These are phyloP conservation scores for Zaprionus davidi DNA, from an alignment of 1,140 invertebrate genomes.

Conservation along the genomic window DNA sequence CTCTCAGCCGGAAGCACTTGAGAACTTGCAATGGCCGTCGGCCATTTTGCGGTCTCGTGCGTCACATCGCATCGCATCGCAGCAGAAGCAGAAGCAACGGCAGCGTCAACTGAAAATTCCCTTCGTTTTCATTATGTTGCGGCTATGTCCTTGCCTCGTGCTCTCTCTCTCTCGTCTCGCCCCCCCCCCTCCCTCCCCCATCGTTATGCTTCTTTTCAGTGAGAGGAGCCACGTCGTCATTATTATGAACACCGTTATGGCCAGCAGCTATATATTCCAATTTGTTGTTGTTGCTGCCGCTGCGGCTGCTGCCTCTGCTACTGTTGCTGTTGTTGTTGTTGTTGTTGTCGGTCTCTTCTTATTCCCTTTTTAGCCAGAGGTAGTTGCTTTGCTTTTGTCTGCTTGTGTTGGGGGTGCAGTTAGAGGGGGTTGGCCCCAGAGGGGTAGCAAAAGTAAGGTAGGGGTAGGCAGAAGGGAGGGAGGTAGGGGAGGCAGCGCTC, in stretches of 20 bases:
- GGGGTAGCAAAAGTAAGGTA: neutral
- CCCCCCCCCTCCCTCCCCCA: neutral
- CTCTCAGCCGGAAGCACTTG: slow-evolving; percentile 82
- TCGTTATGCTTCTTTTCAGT: slow-evolving; percentile 76
- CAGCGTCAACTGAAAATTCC: slow-evolving; percentile 71
- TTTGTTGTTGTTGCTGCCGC: slow-evolving; percentile 74
- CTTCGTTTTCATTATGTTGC: slow-evolving; percentile 83
- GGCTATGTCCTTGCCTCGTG: slow-evolving; percentile 74
- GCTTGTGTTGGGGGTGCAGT: slow-evolving; percentile 27
- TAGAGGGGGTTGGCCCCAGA: neutral
- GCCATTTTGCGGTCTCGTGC: slow-evolving; percentile 77
- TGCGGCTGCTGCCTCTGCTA: slow-evolving; percentile 46
- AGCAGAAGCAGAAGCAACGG: slow-evolving; percentile 25
- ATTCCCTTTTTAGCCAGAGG: slow-evolving; percentile 69
- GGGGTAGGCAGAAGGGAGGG: neutral
- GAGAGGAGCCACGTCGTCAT: slow-evolving; percentile 77
- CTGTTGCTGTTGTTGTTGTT: slow-evolving; percentile 57
- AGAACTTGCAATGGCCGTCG: slow-evolving; percentile 78
- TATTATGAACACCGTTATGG: slow-evolving; percentile 83
- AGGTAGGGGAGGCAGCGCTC: slow-evolving; percentile 19
- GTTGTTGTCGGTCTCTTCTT: slow-evolving; percentile 56
- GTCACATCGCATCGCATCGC: slow-evolving; percentile 52
- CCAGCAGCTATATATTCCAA: slow-evolving; percentile 77
- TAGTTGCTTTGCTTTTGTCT: slow-evolving; percentile 76
- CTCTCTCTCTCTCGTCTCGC: slow-evolving; percentile 9